Evolutionary conservation across 2,888 invertebrate genomes (phyloP).

Genomic region (Lasioglossum villosulum): DNA sequence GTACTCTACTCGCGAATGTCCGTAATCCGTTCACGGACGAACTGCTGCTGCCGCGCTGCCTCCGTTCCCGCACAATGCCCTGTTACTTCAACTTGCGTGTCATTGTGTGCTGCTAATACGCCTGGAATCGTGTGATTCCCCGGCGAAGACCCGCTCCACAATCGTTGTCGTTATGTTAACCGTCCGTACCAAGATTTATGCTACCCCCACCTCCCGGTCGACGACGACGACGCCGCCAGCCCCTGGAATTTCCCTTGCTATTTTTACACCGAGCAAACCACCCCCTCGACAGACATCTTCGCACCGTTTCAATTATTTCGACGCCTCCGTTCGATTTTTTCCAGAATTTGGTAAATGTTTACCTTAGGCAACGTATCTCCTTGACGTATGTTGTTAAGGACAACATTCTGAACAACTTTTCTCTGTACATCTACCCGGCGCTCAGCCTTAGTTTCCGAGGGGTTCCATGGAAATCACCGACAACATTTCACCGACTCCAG

Average conservation of each 20-base stretch:
- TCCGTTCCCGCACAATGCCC: slow-evolving; percentile 63
- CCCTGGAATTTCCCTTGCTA: not conserved
- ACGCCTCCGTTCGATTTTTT: not conserved
- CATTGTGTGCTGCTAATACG: slow-evolving; percentile 58
- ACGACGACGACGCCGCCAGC: not conserved
- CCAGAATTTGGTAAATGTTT: too few relatives aligned
- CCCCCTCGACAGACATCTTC: not conserved
- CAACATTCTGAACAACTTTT: too few relatives aligned
- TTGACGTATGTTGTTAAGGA: too few relatives aligned
- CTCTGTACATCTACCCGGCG: too few relatives aligned
- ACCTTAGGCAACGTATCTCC: too few relatives aligned
- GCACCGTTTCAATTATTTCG: not conserved
- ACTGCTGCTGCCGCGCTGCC: slow-evolving; percentile 52
- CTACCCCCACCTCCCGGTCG: not conserved
- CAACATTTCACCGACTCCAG: too few relatives aligned
- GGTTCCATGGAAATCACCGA: too few relatives aligned
- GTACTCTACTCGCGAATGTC: slow-evolving; percentile 57
- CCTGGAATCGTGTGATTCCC: slow-evolving; percentile 49
- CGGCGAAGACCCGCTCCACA: slow-evolving; percentile 11
- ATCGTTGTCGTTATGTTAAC: slow-evolving; percentile 40
- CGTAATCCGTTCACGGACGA: slow-evolving; percentile 72
- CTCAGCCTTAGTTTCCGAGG: too few relatives aligned
- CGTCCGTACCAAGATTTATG: slow-evolving; percentile 25
- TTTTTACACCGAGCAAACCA: not conserved
- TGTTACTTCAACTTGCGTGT: slow-evolving; percentile 68